Evolutionary conservation across 2,113 vertebrate species (phyloP).

Genomic region (Chloroceryle aenea): DNA sequence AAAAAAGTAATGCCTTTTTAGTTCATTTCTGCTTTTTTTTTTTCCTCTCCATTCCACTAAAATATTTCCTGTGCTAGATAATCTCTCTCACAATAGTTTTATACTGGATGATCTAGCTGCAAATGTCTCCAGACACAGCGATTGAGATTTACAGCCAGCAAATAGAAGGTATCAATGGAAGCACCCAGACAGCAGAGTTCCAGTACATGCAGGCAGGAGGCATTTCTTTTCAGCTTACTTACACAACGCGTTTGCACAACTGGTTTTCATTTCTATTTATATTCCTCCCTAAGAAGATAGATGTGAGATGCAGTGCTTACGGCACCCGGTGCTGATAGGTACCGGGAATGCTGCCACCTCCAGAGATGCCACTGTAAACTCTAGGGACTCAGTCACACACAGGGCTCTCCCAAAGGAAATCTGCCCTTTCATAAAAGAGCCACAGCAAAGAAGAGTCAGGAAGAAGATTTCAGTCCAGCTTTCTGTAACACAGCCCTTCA

Average conservation of each 20-base stretch:
- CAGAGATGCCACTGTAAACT: background rate
- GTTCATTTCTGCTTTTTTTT: background rate
- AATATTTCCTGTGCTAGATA: slow-evolving; percentile 14
- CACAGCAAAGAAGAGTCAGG: background rate
- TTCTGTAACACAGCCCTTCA: background rate
- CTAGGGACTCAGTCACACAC: background rate
- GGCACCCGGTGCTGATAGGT: background rate
- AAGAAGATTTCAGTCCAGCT: background rate
- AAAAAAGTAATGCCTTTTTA: background rate
- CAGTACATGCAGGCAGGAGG: background rate
- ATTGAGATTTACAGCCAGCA: slow-evolving; percentile 21
- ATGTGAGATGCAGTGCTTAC: slow-evolving; percentile 1
- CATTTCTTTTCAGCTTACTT: background rate
- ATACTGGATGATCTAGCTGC: background rate
- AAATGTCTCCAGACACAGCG: background rate
- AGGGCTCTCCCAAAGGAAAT: background rate
- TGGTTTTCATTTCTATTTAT: slow-evolving; percentile 39
- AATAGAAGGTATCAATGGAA: background rate
- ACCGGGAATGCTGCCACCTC: background rate
- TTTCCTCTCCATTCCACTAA: background rate
- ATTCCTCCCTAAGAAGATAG: background rate
- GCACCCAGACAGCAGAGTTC: background rate
- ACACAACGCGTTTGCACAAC: background rate
- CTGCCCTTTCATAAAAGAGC: background rate
- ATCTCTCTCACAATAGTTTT: background rate